These are phyloP conservation scores for Conger conger DNA, from an alignment of 2,113 vertebrate species.

Conservation along the genomic window DNA sequence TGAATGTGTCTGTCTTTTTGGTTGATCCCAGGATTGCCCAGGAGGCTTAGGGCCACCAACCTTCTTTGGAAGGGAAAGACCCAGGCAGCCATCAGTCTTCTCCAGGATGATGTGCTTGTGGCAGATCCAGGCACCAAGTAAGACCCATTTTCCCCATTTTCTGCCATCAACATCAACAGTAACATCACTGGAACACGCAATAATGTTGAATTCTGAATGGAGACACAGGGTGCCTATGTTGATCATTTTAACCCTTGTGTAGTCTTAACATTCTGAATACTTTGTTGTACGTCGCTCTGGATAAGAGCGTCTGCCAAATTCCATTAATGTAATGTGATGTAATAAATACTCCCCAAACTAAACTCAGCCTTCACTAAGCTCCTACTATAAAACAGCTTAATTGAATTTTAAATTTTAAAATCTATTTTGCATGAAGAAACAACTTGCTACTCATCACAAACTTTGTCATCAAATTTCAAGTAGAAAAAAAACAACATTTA, in stretches of 20 bases:
- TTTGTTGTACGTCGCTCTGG: no score
- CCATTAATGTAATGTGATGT: no score
- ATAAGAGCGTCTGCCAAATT: no score
- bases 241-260: background rate
- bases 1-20: background rate
- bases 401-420: no score
- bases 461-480: no score
- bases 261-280: no score
- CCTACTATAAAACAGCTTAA: no score
- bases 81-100: conserved; percentile 64
- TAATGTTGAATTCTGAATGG: background rate
- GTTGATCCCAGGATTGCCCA: conserved; percentile 64
- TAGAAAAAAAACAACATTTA: no score
- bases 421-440: no score
- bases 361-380: no score
- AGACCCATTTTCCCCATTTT: conserved; percentile 6
- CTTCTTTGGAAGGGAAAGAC: conserved; percentile 76
- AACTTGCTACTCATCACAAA: no score
- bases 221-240: background rate
- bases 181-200: background rate
- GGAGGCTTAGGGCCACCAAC: conserved; percentile 69
- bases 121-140: conserved; percentile 76
- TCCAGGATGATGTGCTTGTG: conserved; percentile 72
- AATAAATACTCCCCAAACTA: no score
- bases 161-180: background rate